A percentile compares a stretch with the other conserved stretches of the same genome.
These are phyloP conservation scores for Agelastica alni DNA, from an alignment of 2,888 invertebrate species.

Conservation along the genomic window DNA sequence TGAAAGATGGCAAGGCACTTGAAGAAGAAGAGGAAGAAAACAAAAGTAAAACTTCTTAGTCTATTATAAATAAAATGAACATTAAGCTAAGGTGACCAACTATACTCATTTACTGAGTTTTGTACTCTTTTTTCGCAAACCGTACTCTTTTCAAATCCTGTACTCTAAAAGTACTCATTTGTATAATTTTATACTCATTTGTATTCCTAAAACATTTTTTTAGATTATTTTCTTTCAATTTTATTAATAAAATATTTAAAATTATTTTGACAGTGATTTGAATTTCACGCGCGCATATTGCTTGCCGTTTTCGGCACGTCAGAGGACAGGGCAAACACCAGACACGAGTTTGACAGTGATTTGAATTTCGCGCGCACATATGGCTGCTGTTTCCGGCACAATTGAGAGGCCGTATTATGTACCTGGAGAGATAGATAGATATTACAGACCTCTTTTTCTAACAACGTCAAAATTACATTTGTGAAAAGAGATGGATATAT, in stretches of 20 bases:
- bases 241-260: not conserved
- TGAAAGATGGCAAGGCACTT: no score
- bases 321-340: no score
- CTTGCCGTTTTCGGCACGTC: not conserved
- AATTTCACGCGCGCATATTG: not conserved
- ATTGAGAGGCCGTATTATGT: not conserved
- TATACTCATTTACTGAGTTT: not conserved
- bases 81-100: constrained; percentile 2
- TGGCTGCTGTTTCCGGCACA: not conserved
- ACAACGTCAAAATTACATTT: not conserved
- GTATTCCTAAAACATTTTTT: not conserved
- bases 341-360: no score
- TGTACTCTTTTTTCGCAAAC: constrained; percentile 1
- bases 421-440: not conserved
- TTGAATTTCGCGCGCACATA: not conserved
- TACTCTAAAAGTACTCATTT: not conserved
- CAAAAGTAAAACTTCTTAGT: no score
- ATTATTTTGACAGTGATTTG: not conserved
- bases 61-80: no score
- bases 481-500: no score
- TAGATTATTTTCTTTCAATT: not conserved
- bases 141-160: constrained; percentile 1
- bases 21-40: no score
- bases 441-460: not conserved
- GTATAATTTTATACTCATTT: no score